Conservation (phyloP, 1,140 invertebrate genomes). For the Nylanderia fulva region DNA sequence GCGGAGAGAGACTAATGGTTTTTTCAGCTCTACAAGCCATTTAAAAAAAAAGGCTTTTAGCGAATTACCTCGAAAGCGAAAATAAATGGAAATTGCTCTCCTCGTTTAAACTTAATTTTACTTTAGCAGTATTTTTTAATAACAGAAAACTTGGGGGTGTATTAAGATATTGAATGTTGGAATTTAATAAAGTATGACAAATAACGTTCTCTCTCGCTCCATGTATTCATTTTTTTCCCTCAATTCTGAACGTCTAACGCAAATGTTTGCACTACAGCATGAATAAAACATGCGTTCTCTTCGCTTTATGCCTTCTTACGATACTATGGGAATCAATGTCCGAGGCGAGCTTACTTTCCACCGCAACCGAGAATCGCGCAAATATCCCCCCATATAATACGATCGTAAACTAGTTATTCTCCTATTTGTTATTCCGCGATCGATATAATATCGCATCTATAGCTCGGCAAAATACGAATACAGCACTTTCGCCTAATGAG, state of each 20-base stretch:
- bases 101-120: background rate
- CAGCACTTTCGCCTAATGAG: background rate
- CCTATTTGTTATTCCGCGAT: conserved; percentile 16
- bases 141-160: background rate
- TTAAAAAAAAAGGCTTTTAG: background rate
- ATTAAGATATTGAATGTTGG: background rate
- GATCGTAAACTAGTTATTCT: conserved; percentile 49
- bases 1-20: background rate
- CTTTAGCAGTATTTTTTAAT: background rate
- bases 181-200: conserved; percentile 10
- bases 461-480: conserved; percentile 18
- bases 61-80: background rate
- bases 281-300: conserved; percentile 51
- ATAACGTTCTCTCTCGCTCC: background rate
- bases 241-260: background rate
- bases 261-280: conserved; percentile 11
- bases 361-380: conserved; percentile 1
- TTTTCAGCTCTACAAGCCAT: background rate
- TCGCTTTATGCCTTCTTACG: conserved; percentile 40
- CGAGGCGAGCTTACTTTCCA: conserved; percentile 14
- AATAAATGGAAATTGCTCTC: conserved; percentile 6
- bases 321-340: conserved; percentile 31
- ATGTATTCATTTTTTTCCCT: background rate
- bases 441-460: conserved; percentile 27
- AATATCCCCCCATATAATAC: conserved; percentile 31